Evolutionary conservation across 2,113 vertebrate species (phyloP), one percentile per base, ranked within the genome.

Genomic region (Chaetorhynchus papuensis): DNA sequence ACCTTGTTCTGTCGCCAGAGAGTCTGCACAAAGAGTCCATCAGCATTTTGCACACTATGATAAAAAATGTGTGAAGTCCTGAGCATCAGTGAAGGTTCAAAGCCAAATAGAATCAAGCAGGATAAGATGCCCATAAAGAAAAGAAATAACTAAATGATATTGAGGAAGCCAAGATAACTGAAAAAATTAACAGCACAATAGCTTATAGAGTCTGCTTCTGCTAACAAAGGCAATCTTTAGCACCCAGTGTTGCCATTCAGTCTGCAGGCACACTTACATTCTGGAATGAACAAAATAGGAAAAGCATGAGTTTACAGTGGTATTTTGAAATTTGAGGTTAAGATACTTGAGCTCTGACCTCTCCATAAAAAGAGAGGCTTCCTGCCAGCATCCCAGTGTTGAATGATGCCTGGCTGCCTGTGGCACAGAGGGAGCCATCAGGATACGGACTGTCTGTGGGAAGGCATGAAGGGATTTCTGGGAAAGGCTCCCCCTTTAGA

Each of bases 51-150:
- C 72, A 83, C 91, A 87, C 80, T 74, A 10, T 87, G 89, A 94
- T 94, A 61, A 94, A 94, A 96, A 93, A 93, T 49, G 41, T 83
- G 93, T 90, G 92, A 95, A 93, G 93, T 87, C 70, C 45, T 81
- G 56, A 63, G 39, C 81, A 83, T 92, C 63, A 85, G 4, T 54
- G 70, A 49, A 87, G 66, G 45, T 83, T 88, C 82, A 95, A 94
- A 96, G 63, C 76, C 89, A 94, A 94, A 91, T 27, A 69, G 63
- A 86, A 59, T 71, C 79, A 83, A 74, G 81, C n/a, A 82, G 80
- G 92, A 82, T 72, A 60, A 93, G 53, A 49, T 63, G 68, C 6
- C 65, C 31, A 15, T 82, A 92, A 92, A 72, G 59, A 78, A 78
- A 87, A 90, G 75, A 78, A 96, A 79, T 54, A 70, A 45, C 82